Evolutionary conservation across 1,140 invertebrate genomes (phyloP).

Genomic region (Mya arenaria): DNA sequence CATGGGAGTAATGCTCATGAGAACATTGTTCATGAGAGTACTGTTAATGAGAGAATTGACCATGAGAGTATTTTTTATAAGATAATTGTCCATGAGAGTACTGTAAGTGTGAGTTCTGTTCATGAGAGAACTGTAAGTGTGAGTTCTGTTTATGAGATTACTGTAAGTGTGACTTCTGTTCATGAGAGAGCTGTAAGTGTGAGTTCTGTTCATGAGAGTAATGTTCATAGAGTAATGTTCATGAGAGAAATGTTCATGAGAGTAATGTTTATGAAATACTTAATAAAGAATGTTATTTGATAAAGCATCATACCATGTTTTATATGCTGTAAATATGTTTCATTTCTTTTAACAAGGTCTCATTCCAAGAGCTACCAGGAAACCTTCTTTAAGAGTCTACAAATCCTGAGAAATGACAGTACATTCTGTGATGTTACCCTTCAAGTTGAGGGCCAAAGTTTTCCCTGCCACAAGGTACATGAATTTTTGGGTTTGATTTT

Average conservation of each 20-base stretch:
- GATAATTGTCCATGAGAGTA: too few relatives aligned
- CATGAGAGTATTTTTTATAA: too few relatives aligned
- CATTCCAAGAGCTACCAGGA: slow-evolving; percentile 8
- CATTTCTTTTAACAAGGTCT: slow-evolving; percentile 1
- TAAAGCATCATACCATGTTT: too few relatives aligned
- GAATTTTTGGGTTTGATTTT: background rate
- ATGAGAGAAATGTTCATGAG: background rate
- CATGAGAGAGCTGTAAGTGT: too few relatives aligned
- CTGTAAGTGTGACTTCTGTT: too few relatives aligned
- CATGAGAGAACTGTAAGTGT: too few relatives aligned
- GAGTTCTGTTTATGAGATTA: too few relatives aligned
- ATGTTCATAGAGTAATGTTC: background rate
- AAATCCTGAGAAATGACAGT: slow-evolving; percentile 24
- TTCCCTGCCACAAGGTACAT: slow-evolving; percentile 43
- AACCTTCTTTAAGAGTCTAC: slow-evolving; percentile 38
- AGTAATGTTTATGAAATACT: background rate
- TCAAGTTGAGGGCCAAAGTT: slow-evolving; percentile 15
- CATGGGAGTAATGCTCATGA: too few relatives aligned
- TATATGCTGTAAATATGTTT: background rate
- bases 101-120: too few relatives aligned
- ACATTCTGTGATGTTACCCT: slow-evolving; percentile 45
- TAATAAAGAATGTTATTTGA: background rate
- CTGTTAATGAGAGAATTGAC: too few relatives aligned
- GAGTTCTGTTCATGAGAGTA: too few relatives aligned
- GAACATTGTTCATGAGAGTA: too few relatives aligned